phyloP scores from a whole-genome alignment of 2,797 vertebrate genomes.

The Geranospiza caerulescens region DNA sequence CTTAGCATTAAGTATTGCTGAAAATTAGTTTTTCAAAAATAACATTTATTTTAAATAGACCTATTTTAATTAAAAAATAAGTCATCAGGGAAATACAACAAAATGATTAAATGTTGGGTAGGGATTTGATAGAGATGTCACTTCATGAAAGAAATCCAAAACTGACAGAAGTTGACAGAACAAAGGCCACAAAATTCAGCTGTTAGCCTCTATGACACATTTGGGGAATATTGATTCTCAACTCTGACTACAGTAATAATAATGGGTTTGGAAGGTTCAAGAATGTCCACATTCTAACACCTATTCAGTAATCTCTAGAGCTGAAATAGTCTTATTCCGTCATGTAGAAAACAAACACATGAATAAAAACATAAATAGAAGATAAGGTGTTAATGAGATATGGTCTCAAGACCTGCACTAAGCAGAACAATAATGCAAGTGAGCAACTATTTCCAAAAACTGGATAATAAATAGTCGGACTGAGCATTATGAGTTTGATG shows the following conservation, averaged over 20 bases:
- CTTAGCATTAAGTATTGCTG: background rate
- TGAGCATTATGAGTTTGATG: background rate
- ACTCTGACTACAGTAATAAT: background rate
- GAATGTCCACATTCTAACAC: background rate
- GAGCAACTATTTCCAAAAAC: background rate
- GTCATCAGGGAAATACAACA: background rate
- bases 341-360: background rate
- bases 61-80: slow-evolving; percentile 1
- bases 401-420: background rate
- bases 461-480: background rate
- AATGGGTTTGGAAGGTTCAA: background rate
- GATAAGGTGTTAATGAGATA: background rate
- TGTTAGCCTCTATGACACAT: background rate
- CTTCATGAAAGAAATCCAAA: background rate
- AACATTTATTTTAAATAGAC: background rate
- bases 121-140: slow-evolving; percentile 13
- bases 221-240: background rate
- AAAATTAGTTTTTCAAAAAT: background rate
- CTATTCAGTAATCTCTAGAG: background rate
- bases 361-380: background rate
- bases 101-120: background rate
- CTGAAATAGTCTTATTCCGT: background rate
- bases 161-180: background rate
- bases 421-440: background rate
- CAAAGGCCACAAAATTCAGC: background rate